These are phyloP conservation scores for Neocloeon triangulifer DNA, from an alignment of 1,140 invertebrate genomes.

Conservation along the genomic window DNA sequence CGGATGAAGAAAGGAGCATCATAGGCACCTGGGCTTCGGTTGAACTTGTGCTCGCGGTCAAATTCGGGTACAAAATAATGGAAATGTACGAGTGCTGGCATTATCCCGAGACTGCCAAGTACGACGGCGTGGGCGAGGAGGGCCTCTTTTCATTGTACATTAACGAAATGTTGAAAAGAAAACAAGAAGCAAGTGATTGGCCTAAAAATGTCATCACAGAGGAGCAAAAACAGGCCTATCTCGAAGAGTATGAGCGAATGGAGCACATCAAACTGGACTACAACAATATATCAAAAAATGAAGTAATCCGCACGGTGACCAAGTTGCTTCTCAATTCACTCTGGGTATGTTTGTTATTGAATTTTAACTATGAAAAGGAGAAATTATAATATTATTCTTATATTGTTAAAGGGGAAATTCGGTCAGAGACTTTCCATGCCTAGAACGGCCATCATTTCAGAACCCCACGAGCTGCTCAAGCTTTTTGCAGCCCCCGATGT, in stretches of 20 bases:
- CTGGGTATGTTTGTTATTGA: too few species aligned
- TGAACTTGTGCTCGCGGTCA: conserved; percentile 15
- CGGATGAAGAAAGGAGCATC: conserved; percentile 12
- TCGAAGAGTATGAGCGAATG: conserved; percentile 13
- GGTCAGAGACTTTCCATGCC: conserved; percentile 11
- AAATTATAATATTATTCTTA: too few species aligned
- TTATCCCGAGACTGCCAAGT: conserved; percentile 10
- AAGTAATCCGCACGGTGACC: conserved; percentile 11
- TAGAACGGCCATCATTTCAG: conserved; percentile 12
- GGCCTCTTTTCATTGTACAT: conserved; percentile 14
- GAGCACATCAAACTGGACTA: conserved; percentile 17
- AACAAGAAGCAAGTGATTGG: conserved; percentile 15
- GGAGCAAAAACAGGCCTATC: conserved; percentile 13
- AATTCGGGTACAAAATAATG: conserved; percentile 15
- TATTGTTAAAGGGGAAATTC: too few species aligned
- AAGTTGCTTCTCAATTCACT: conserved; percentile 12
- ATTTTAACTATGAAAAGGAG: too few species aligned
- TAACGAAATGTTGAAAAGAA: conserved; percentile 15
- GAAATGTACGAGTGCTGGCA: conserved; percentile 17
- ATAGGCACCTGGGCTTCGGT: conserved; percentile 16
- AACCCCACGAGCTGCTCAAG: conserved; percentile 11
- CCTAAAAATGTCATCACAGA: conserved; percentile 12
- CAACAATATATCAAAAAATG: conserved; percentile 15
- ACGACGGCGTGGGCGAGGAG: conserved; percentile 4
- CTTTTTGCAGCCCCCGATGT: conserved; percentile 11